A percentile compares a stretch with the other conserved stretches of the same genome.
Conservation (phyloP, 2,797 vertebrate genomes). For the Aselliscus stoliczkanus region DNA sequence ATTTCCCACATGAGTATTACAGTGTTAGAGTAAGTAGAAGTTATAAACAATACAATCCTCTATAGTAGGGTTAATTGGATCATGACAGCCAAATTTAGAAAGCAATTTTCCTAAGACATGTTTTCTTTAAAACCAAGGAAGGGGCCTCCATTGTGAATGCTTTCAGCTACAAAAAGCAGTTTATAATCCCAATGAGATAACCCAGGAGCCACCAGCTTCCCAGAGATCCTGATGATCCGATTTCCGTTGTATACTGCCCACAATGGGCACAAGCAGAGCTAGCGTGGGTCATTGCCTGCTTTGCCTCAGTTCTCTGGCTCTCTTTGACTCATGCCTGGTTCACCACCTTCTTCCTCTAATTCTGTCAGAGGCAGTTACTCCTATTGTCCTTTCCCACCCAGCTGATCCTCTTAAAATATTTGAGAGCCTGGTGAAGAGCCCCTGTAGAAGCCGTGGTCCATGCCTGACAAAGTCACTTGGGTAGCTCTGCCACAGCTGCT, state of each 20-base stretch:
- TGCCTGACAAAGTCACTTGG: not conserved
- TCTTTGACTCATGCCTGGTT: not conserved
- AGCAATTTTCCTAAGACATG: not conserved
- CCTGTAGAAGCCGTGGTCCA: not conserved
- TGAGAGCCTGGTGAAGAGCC: not conserved
- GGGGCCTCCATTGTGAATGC: not conserved
- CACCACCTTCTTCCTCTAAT: not conserved
- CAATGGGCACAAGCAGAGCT: not conserved
- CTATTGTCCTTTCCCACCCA: not conserved
- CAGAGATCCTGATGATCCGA: not conserved
- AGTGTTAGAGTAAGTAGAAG: not conserved
- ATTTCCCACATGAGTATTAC: not conserved
- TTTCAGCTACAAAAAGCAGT: not conserved
- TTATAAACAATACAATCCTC: not conserved
- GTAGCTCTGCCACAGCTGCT: not conserved
- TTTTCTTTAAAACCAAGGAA: slow-evolving; percentile 21
- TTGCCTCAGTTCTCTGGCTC: not conserved
- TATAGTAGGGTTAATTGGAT: not conserved
- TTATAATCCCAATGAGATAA: not conserved
- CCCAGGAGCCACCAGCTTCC: not conserved
- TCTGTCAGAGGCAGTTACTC: not conserved
- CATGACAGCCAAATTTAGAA: not conserved
- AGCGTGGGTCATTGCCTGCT: not conserved
- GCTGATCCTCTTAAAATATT: not conserved
- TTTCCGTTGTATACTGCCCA: not conserved